Conservation (phyloP, 2,888 invertebrate species). For the Ophion obscuratus region DNA sequence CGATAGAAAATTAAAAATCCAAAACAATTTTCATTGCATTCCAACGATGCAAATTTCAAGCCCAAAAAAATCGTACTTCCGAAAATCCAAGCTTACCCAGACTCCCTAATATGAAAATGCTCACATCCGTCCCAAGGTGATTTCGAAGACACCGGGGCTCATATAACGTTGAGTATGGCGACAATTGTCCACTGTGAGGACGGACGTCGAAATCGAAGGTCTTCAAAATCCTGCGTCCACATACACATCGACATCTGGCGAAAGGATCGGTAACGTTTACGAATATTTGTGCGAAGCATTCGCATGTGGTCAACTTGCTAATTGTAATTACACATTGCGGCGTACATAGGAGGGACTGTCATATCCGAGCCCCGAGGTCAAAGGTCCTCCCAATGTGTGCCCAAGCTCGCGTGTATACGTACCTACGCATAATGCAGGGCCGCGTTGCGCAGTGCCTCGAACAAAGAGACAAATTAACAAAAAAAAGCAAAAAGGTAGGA, state of each 20-base stretch:
- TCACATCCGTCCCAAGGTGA: too few species aligned
- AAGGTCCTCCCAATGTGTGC: slow-evolving; percentile 33
- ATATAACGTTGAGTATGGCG: too few species aligned
- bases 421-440: background rate
- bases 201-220: background rate
- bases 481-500: background rate
- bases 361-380: slow-evolving; percentile 16
- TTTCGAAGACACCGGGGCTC: too few species aligned
- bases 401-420: background rate
- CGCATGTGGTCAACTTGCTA: slow-evolving; percentile 45
- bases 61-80: too few species aligned
- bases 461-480: background rate
- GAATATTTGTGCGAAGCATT: slow-evolving; percentile 1
- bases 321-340: slow-evolving; percentile 63
- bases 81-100: too few species aligned
- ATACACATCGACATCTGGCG: background rate
- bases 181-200: too few species aligned
- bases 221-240: background rate
- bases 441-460: background rate
- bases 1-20: too few species aligned
- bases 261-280: slow-evolving; percentile 1
- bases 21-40: too few species aligned
- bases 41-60: too few species aligned
- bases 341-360: slow-evolving; percentile 16
- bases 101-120: background rate